Percentiles rank a stretch among this genome's conserved stretches.
phyloP scores from a whole-genome alignment of 2,888 invertebrate species.

The Melikaiella ostensackeni region DNA sequence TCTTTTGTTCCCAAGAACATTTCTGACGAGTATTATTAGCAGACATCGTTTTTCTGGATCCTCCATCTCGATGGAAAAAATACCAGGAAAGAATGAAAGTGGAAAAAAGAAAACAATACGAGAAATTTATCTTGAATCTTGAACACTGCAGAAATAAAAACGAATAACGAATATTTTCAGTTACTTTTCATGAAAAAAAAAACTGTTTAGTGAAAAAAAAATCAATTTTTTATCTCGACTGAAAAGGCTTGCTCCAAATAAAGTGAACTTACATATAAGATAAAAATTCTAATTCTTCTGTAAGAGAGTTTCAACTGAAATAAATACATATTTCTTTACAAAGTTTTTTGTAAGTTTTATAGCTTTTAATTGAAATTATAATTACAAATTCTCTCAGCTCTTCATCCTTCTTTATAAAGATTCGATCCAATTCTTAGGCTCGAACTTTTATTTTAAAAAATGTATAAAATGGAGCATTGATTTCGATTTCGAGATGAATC shows the following conservation, averaged over 20 bases:
- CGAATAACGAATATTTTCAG: no score
- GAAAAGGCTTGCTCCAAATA: no score
- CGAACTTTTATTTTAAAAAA: background rate
- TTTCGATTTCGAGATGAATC: background rate
- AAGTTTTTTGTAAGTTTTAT: no score
- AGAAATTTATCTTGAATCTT: background rate
- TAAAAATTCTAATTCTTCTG: no score
- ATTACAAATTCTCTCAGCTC: background rate
- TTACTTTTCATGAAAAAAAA: no score
- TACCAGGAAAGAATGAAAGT: background rate
- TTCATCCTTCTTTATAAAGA: background rate
- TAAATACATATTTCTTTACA: no score
- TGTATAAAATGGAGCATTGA: background rate
- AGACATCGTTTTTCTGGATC: slow-evolving; percentile 27
- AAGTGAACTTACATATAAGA: no score
- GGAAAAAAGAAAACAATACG: background rate
- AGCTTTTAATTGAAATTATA: no score
- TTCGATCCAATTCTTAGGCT: background rate
- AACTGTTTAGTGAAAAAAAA: no score
- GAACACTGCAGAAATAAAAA: background rate
- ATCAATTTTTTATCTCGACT: no score
- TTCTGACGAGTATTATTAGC: slow-evolving; percentile 45
- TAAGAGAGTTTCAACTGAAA: no score
- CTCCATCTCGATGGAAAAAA: background rate
- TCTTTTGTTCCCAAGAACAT: slow-evolving; percentile 14